A percentile compares a stretch with the other conserved stretches of the same genome.
Evolutionary conservation across 2,797 vertebrate genomes (phyloP).

Genomic region (Pangasius sanitwongsei): DNA sequence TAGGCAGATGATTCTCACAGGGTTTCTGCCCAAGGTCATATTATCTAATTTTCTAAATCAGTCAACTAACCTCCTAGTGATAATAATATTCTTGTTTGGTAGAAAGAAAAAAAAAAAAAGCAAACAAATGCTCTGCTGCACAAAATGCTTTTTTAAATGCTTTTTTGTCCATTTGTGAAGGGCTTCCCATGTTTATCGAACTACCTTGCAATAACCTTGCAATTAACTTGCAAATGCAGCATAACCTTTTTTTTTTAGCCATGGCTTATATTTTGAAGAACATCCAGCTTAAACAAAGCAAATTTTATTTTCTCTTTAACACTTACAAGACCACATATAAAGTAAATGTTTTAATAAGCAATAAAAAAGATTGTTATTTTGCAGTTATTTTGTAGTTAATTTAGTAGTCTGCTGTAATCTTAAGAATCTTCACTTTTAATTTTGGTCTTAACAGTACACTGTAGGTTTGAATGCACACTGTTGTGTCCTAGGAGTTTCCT

Average conservation of each 20-base stretch:
- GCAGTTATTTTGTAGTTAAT: background rate
- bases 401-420: background rate
- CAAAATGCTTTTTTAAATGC: background rate
- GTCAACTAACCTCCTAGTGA: background rate
- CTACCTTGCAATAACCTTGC: background rate
- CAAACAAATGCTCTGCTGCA: background rate
- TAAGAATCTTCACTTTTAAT: background rate
- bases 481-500: background rate
- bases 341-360: background rate
- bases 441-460: too few relatives aligned
- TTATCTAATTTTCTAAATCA: background rate
- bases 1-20: background rate
- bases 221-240: background rate
- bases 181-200: background rate
- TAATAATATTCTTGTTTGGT: background rate
- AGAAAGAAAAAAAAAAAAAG: background rate
- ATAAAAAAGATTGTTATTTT: background rate
- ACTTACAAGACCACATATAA: too few relatives aligned
- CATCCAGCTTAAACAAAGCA: too few relatives aligned
- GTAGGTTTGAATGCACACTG: too few relatives aligned
- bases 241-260: background rate
- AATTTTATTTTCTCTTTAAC: too few relatives aligned
- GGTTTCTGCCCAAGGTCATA: background rate
- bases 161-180: background rate
- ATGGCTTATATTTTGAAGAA: background rate